Evolutionary conservation across 2,113 vertebrate genomes (phyloP).

Genomic region (Leptosomus discolor): DNA sequence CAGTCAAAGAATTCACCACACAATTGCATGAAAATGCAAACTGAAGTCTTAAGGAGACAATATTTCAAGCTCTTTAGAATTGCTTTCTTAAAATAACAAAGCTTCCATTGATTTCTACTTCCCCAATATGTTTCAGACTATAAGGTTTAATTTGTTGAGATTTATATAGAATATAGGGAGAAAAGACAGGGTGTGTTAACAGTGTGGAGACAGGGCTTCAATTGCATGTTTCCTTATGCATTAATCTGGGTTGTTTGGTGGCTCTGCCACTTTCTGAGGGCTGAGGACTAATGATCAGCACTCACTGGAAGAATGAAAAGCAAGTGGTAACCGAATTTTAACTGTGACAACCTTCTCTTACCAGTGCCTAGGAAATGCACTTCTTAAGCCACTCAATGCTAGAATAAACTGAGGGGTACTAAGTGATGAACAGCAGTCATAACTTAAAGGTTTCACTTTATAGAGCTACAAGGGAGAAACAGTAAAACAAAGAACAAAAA

Average conservation of each 20-base stretch:
- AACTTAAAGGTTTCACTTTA: background rate
- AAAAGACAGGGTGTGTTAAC: background rate
- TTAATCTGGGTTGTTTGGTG: background rate
- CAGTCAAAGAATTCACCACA: background rate
- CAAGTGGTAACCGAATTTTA: background rate
- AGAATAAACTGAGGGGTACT: background rate
- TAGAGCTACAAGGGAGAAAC: background rate
- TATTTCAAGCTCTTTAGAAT: background rate
- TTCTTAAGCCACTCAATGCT: background rate
- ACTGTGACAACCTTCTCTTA: background rate
- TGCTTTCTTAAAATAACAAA: background rate
- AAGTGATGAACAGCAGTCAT: background rate
- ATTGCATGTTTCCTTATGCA: background rate
- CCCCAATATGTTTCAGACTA: background rate
- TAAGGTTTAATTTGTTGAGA: background rate
- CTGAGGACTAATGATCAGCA: background rate
- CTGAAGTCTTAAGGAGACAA: background rate
- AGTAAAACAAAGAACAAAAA: background rate
- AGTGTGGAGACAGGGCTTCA: background rate
- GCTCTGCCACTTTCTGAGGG: background rate
- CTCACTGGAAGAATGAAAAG: background rate
- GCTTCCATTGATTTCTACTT: background rate
- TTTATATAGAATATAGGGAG: background rate
- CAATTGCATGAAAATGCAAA: background rate
- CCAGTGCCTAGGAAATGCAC: background rate